phyloP scores from a whole-genome alignment of 2,797 vertebrate species.

The Toxotes lorentzi region DNA sequence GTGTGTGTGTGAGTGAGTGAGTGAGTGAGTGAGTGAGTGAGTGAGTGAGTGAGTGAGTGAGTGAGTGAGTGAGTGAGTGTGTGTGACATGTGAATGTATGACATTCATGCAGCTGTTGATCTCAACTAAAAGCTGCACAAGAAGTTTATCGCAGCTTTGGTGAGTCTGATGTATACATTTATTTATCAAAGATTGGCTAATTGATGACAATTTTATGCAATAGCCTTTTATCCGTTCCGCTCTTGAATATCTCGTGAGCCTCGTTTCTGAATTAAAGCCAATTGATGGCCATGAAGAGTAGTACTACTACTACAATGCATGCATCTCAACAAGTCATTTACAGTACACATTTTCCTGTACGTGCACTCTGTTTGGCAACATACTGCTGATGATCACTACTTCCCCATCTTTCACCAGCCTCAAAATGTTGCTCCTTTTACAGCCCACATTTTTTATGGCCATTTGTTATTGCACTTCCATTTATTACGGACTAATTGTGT shows the following conservation, averaged over 20 bases:
- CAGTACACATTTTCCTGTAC: conserved; percentile 18
- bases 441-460: conserved; percentile 61
- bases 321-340: conserved; percentile 14
- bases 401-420: conserved; percentile 21
- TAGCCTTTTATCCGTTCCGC: background rate
- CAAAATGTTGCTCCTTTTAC: conserved; percentile 56
- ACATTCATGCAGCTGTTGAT: background rate
- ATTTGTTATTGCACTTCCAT: conserved; percentile 69
- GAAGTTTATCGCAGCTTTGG: background rate
- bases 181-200: background rate
- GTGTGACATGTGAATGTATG: too few relatives aligned
- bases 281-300: conserved; percentile 13
- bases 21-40: too few relatives aligned
- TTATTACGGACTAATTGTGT: conserved; percentile 70
- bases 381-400: conserved; percentile 6
- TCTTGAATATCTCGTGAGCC: background rate
- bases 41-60: too few relatives aligned
- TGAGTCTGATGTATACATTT: background rate
- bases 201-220: background rate
- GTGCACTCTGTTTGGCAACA: conserved; percentile 25
- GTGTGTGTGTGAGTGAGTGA: too few relatives aligned
- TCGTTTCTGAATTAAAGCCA: background rate
- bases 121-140: background rate
- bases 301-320: background rate
- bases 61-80: too few relatives aligned